Evolutionary conservation across 2,113 vertebrate genomes (phyloP), one percentile per base, ranked within the genome.

Genomic region (Solea senegalensis): DNA sequence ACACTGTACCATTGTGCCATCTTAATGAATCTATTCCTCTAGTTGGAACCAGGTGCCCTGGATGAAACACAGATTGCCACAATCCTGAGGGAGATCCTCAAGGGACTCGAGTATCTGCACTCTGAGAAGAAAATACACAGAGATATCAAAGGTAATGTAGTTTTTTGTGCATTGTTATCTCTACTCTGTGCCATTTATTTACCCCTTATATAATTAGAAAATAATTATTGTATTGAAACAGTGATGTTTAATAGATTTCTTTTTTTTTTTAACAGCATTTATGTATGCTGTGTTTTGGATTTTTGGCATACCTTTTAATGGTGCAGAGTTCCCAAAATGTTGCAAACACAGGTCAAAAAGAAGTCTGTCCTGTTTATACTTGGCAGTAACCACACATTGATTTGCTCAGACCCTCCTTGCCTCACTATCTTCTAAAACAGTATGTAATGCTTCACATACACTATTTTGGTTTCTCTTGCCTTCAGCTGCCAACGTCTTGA

Each of bases 101-200:
- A 97, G 92, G 97, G 98, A 53, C 95, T 99, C 0, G 98, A 99
- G 86, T 99, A 99, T 80, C 94, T 99, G 62, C 98, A 99, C 93
- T 98, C 97, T 4, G 96, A 99, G 89, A 99, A 98, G 93, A 99
- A 99, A 94, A 99, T 99, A 85, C 98, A 99, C 84, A 90, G 98
- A 92, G 98, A 99, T 88, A 98, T 99, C 88, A 99, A 99, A 95
- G 97, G 98, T 98, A 88, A 41, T 8, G 53, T 12, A 44, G 6
- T 4, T 10, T 34, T 34, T 34, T 62, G 4, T 65, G 13, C 14
- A 21, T 52, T 50, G 57, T 12, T 13, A 3, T 62, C 68, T 39
- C 7, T 44, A 3, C 46, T 21, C 7, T 39, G 15, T 52, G 34
- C 34, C 34, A 34, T 34, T 34, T 34, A 34, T 34, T 34, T 4